Evolutionary conservation across 1,140 invertebrate genomes (phyloP), one percentile per base, ranked within the genome.

Genomic region (Ericerus pela): DNA sequence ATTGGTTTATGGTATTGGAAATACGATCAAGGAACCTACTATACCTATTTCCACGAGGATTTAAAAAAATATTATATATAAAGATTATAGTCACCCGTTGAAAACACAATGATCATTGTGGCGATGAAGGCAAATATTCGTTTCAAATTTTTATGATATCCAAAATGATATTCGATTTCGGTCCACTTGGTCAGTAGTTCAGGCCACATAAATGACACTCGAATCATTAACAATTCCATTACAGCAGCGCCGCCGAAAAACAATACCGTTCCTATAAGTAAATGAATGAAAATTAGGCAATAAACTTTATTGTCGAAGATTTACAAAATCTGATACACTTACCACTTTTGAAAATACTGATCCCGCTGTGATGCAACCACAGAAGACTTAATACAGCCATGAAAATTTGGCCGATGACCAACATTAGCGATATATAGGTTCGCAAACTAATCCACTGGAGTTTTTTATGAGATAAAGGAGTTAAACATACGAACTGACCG

Each of bases 171-270:
- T 53, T 60, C 56, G 4, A 60, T 57, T 36, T 55, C 41, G 36
- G 55, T 36, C 59, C 57, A 58, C 33, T 60, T 56, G 8, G 31
- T 43, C 5, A 58, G 1, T 1, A 58, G 33, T 16, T 37, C 26
- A 11, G 38, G 37, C 56, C 59, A 76, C 53, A 60, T 74, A 53
- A 18, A 71, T 59, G 67, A 70, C 60, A 69, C 68, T 54, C 63
- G 66, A 56, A 66, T 72, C 26, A 52, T 61, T 51, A 69, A 60
- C 43, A 67, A 63, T 61, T 47, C 60, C 11, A 43, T 61, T 43
- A 59, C 47, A 24, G 54, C 58, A 37, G 59, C 55, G 37, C 58
- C 61, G 12, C 58, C 61, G 53, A 58, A 62, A 59, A 55, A 61
- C 55, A 60, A 57, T 53, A 66, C 38, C 64, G 38, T 29, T 1